Evolutionary conservation across 2,113 vertebrate genomes (phyloP), one percentile per base, ranked within the genome.

Genomic region (Gymnobelideus leadbeateri): DNA sequence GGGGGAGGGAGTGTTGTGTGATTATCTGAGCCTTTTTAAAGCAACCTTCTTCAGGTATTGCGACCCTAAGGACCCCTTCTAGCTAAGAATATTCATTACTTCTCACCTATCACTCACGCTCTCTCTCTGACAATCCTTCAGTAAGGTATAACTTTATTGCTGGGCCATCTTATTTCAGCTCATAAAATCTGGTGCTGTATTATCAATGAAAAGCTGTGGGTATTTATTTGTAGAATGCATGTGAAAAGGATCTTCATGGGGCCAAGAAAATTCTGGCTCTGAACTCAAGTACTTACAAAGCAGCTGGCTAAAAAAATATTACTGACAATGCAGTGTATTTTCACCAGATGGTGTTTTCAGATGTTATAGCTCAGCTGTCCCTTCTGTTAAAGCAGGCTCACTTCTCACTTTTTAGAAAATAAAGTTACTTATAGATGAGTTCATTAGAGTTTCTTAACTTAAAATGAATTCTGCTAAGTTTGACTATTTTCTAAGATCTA

Each of bases 241-340:
- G 68, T 84, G 68, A 84, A 84, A 84, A 16, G 68, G 68, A 43
- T 43, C 68, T 84, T 84, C 68, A 84, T 84, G 68, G n/a, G 68
- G 68, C 68, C 68, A 84, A 84, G 68, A 84, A 84, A 84, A 84
- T 84, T 84, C 68, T 84, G 68, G 68, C 68, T 84, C 68, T 6
- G 1, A 84, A 43, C 68, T 84, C 68, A 84, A 84, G 68, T 84
- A 84, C 68, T 84, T 84, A 84, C 68, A 84, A 84, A 84, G 68
- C 68, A 84, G 68, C 68, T 84, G 68, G 68, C 68, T 84, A 84
- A 84, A 84, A 84, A 84, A 84, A 84, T 84, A 84, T 84, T 84
- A 84, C 68, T 84, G 68, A 84, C 68, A 84, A 43, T 84, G 68
- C 68, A 84, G 68, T 84, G 68, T 84, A n/a, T 84, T 84, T 84